Evolutionary conservation across 1,140 invertebrate genomes (phyloP).

Genomic region (Drosophila ironensis): DNA sequence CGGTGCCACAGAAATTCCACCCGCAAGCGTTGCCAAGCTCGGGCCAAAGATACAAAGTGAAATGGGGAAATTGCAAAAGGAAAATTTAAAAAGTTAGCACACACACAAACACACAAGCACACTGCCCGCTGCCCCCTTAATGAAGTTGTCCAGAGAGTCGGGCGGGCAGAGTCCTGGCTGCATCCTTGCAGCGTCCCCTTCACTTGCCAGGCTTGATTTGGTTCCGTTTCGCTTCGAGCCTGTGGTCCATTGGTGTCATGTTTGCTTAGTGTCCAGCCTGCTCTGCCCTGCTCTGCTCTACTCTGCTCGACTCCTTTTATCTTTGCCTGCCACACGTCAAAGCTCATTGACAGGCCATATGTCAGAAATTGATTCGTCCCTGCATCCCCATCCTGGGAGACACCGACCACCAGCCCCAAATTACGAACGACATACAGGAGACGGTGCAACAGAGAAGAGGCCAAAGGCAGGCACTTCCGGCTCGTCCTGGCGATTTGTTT

Average conservation of each 20-base stretch:
- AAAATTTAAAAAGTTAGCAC: conserved; percentile 60
- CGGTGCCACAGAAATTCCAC: neutral
- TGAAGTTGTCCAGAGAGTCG: too few species aligned
- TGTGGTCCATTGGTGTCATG: conserved; percentile 35
- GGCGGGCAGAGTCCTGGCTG: too few species aligned
- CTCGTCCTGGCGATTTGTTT: conserved; percentile 30
- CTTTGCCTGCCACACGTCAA: conserved; percentile 40
- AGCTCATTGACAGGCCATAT: conserved; percentile 51
- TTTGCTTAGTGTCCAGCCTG: conserved; percentile 20
- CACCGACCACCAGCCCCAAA: conserved; percentile 34
- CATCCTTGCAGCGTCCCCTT: too few species aligned
- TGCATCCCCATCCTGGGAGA: conserved; percentile 1
- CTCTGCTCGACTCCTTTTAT: conserved; percentile 34
- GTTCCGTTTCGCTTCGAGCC: neutral
- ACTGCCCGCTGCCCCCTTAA: conserved; percentile 22
- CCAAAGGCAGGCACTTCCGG: conserved; percentile 21
- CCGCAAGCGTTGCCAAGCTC: too few species aligned
- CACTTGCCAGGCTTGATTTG: conserved; percentile 17
- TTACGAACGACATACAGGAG: conserved; percentile 42
- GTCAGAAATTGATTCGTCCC: conserved; percentile 50
- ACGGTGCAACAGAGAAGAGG: conserved; percentile 15
- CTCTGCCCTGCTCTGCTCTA: neutral
- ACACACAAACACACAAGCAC: neutral
- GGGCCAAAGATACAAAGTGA: conserved; percentile 53
- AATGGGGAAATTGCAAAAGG: conserved; percentile 56